Evolutionary conservation across 2,888 invertebrate genomes (phyloP).

Genomic region (Andrena trimmerana): DNA sequence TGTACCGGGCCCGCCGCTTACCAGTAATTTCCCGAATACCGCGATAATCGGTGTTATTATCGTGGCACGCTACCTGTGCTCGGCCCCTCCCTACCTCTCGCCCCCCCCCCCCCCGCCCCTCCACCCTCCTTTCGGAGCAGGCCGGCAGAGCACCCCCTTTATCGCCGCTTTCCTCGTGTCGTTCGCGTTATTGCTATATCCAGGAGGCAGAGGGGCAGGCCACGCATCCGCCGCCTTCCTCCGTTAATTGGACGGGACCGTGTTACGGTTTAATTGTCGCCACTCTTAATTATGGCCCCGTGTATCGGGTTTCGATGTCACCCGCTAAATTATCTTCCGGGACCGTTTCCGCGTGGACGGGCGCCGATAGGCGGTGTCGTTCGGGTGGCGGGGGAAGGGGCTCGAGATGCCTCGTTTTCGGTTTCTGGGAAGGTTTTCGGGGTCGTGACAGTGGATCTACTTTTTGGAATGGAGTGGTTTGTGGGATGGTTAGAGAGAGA

Average conservation of each 20-base stretch:
- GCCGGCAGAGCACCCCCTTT: conserved; percentile 4
- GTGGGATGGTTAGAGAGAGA: no score
- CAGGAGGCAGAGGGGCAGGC: not conserved
- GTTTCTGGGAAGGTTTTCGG: no score
- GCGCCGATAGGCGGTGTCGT: conserved; percentile 7
- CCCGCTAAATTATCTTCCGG: conserved; percentile 49
- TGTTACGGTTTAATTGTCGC: conserved; percentile 67
- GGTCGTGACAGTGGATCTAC: no score
- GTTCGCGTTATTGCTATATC: conserved; percentile 60
- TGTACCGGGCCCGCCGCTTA: conserved; percentile 75
- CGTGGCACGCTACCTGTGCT: conserved; percentile 61
- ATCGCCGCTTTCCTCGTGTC: conserved; percentile 55
- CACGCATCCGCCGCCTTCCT: conserved; percentile 55
- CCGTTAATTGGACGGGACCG: conserved; percentile 54
- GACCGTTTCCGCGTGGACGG: conserved; percentile 31
- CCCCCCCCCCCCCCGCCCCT: not conserved
- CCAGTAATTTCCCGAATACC: conserved; percentile 79
- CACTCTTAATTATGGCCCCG: conserved; percentile 61
- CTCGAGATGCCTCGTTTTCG: not conserved
- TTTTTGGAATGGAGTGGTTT: no score
- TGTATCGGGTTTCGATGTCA: conserved; percentile 14
- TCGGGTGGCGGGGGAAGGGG: not conserved
- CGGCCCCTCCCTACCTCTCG: not conserved
- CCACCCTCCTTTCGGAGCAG: no score
- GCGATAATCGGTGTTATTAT: conserved; percentile 80